Conservation (phyloP, 2,888 invertebrate species). For the Drosophila anceps region DNA sequence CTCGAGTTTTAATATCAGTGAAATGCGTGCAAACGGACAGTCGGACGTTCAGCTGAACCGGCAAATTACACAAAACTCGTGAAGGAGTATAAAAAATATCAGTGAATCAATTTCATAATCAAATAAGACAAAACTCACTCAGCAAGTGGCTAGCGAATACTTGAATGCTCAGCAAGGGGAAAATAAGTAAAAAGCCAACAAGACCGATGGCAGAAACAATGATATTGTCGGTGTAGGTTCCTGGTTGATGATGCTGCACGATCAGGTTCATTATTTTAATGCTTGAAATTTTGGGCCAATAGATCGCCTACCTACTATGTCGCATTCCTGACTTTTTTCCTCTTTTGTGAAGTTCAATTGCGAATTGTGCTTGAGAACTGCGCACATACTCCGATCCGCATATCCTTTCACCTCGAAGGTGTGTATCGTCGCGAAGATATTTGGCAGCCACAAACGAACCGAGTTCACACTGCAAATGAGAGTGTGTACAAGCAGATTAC, state of each 20-base stretch:
- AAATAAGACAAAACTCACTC: slow-evolving; percentile 55
- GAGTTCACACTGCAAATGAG: slow-evolving; percentile 88
- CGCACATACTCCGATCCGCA: slow-evolving; percentile 68
- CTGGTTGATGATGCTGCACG: slow-evolving; percentile 44
- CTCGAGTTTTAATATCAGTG: neutral
- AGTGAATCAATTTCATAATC: neutral
- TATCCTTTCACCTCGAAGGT: slow-evolving; percentile 82
- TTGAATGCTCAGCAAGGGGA: slow-evolving; percentile 54
- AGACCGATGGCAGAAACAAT: slow-evolving; percentile 61
- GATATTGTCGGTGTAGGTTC: slow-evolving; percentile 62
- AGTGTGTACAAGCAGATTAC: neutral
- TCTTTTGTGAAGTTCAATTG: neutral
- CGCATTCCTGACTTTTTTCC: slow-evolving; percentile 43
- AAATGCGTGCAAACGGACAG: neutral
- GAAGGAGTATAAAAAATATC: neutral
- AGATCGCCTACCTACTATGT: slow-evolving; percentile 63
- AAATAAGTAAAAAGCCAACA: slow-evolving; percentile 47
- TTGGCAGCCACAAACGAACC: slow-evolving; percentile 93
- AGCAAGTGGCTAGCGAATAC: slow-evolving; percentile 57
- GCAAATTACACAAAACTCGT: neutral
- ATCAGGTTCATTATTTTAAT: slow-evolving; percentile 55
- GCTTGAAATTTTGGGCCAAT: slow-evolving; percentile 27
- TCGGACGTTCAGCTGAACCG: too few species aligned
- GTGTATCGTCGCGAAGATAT: slow-evolving; percentile 90
- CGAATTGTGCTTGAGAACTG: slow-evolving; percentile 69